These are phyloP conservation scores for Emesis furor DNA, from an alignment of 2,888 invertebrate genomes.

Conservation along the genomic window DNA sequence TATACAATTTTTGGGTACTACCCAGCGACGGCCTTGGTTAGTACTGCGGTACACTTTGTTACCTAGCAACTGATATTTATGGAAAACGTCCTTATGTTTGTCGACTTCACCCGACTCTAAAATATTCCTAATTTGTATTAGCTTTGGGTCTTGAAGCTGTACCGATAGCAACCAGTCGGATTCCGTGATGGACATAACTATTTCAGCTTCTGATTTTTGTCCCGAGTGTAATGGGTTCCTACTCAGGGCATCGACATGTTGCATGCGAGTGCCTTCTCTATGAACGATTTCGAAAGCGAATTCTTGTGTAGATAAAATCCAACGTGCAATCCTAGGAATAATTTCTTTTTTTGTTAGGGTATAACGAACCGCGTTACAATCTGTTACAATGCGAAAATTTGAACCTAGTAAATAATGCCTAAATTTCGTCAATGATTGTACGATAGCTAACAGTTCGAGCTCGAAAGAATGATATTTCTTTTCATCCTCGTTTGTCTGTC, in stretches of 20 bases:
- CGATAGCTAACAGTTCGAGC: constrained; percentile 17
- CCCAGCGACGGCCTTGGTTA: constrained; percentile 72
- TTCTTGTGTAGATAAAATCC: constrained; percentile 59
- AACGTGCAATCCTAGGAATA: constrained; percentile 71
- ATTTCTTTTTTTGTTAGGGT: constrained; percentile 73
- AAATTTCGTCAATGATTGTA: constrained; percentile 8
- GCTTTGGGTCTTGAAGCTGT: constrained; percentile 67
- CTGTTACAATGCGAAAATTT: constrained; percentile 10
- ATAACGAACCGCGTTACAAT: constrained; percentile 67
- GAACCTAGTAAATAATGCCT: constrained; percentile 3
- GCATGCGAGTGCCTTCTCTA: constrained; percentile 23
- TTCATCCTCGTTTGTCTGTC: constrained; percentile 79
- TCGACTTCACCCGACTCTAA: not conserved
- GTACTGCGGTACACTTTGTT: constrained; percentile 74
- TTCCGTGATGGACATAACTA: constrained; percentile 45
- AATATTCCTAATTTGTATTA: constrained; percentile 55
- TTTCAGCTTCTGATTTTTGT: constrained; percentile 31
- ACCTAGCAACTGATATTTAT: constrained; percentile 24
- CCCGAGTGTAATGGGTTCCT: constrained; percentile 39
- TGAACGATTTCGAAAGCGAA: constrained; percentile 39
- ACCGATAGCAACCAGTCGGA: constrained; percentile 70
- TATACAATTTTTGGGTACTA: constrained; percentile 67
- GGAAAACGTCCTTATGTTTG: not conserved
- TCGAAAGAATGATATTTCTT: constrained; percentile 80
- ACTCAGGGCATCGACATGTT: constrained; percentile 33